Percentiles rank a stretch among this genome's conserved stretches.
Evolutionary conservation across 2,113 vertebrate species (phyloP).

Genomic region (Penelope pileata): DNA sequence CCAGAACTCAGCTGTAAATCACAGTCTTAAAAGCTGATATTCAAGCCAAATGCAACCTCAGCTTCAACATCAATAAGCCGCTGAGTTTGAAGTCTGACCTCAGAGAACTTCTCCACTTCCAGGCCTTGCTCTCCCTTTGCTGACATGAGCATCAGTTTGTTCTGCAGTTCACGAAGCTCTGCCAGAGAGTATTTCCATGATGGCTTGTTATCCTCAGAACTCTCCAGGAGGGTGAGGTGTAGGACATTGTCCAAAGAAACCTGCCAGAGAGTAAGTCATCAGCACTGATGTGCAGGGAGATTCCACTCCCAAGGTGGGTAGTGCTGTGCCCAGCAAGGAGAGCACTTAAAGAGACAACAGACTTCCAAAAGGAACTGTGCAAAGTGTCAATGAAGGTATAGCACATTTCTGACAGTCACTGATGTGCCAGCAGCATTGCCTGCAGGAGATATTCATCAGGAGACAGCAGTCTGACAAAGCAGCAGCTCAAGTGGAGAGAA

Average conservation of each 20-base stretch:
- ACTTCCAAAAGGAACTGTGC: background rate
- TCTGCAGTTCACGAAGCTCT: conserved; percentile 90
- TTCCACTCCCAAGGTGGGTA: background rate
- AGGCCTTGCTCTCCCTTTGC: conserved; percentile 88
- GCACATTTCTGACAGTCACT: background rate
- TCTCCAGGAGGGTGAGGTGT: conserved; percentile 77
- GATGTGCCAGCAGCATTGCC: accelerated
- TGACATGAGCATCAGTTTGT: conserved; percentile 98
- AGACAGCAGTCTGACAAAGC: background rate
- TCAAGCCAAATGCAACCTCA: background rate
- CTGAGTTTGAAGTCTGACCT: conserved; percentile 75
- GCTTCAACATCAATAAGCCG: background rate
- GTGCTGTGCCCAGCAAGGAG: background rate
- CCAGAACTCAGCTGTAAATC: background rate
- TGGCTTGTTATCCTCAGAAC: conserved; percentile 45
- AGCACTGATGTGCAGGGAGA: accelerated
- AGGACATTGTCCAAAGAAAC: conserved; percentile 83
- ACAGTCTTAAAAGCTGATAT: background rate
- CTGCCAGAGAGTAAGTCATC: conserved; percentile 57
- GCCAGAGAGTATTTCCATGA: conserved; percentile 81
- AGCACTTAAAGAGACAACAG: background rate
- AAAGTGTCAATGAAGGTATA: background rate
- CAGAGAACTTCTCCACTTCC: conserved; percentile 91
- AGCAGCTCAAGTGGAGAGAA: background rate
- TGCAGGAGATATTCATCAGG: background rate